phyloP scores from a whole-genome alignment of 2,113 vertebrate species.

The Galbula dea region DNA sequence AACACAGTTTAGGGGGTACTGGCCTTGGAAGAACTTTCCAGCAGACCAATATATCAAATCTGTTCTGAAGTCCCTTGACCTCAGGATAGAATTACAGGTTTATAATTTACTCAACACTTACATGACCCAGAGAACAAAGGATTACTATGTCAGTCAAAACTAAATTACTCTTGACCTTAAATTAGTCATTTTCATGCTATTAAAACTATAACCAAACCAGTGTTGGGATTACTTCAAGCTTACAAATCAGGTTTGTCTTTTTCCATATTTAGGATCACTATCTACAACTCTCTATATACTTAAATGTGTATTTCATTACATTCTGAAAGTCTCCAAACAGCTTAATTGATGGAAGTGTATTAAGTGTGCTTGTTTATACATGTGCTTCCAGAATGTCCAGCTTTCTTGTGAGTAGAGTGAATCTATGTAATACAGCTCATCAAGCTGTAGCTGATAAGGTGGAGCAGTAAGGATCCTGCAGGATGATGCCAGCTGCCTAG shows the following conservation, averaged over 20 bases:
- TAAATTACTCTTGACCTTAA: slow-evolving; percentile 50
- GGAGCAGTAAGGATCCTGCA: not conserved
- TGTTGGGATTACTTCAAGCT: not conserved
- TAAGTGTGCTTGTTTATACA: not conserved
- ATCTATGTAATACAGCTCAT: not conserved
- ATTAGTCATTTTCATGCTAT: slow-evolving; percentile 43
- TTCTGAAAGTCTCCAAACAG: not conserved
- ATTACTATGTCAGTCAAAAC: slow-evolving; percentile 43
- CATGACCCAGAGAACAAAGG: slow-evolving; percentile 58
- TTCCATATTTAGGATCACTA: not conserved
- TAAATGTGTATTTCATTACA: not conserved
- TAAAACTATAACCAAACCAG: not conserved
- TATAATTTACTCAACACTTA: slow-evolving; percentile 65
- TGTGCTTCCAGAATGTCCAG: not conserved
- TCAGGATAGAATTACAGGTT: slow-evolving; percentile 57
- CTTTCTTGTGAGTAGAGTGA: not conserved
- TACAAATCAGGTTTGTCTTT: not conserved
- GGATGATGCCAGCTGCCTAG: not conserved
- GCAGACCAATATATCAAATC: slow-evolving; percentile 55
- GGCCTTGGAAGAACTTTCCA: slow-evolving; percentile 50
- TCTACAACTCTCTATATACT: not conserved
- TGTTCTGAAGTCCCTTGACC: slow-evolving; percentile 52
- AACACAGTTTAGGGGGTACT: slow-evolving; percentile 25
- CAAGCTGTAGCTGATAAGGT: not conserved
- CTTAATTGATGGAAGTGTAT: not conserved